Base-by-base conservation (phyloP, 2,888 invertebrate genomes). In the Hydrotaea diabolus region DNA sequence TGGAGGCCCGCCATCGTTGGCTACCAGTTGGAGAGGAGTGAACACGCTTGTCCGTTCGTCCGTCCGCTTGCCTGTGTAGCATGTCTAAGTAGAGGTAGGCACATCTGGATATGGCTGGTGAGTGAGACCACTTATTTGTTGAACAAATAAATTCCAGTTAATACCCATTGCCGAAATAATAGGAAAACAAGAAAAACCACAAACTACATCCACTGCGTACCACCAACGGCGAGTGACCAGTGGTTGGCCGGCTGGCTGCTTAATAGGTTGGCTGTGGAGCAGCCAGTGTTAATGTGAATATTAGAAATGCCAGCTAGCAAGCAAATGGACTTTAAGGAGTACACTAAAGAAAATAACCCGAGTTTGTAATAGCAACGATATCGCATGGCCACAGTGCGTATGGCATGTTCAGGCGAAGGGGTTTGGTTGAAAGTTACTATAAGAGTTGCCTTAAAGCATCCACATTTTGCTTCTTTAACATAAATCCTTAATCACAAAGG, bases 121-220 rank as follows among this genome's bases (percentile, higher is more conserved):
- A 75, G 46, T 31, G 53, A 72, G 59, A 77, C 21, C 72, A 77
- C 73, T 77, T 80, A 84, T 77, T 77, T 80, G 69, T 55, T 74
- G 53, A 62, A 74, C 53, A 83, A 77, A 74, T 66, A 66, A 31
- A 31, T 31, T 31, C 73, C 77, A 57, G 64, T 71, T 75, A 80
- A 80, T 83, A 62, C 62, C 59, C 19, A n/a, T 31, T 31, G 31
- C 69, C 73, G 77, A 69, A 75, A 83, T 76, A 72, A 77, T 69
- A 69, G 43, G 55, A 71, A 69, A 74, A 11, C 46, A 19, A 17
- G 5, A 55, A 9, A 36, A 31, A 21, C 19, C 5, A 62, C 49
- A 69, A 46, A 26, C 43, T 36, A 73, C 77, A 73, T 17, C 43
- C 31, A 31, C 31, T 7, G n/a, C n/a, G n/a, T n/a, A 31, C 31